Evolutionary conservation across 2,888 invertebrate species (phyloP), one percentile per base, ranked within the genome.

Genomic region (Mythimna albipuncta): DNA sequence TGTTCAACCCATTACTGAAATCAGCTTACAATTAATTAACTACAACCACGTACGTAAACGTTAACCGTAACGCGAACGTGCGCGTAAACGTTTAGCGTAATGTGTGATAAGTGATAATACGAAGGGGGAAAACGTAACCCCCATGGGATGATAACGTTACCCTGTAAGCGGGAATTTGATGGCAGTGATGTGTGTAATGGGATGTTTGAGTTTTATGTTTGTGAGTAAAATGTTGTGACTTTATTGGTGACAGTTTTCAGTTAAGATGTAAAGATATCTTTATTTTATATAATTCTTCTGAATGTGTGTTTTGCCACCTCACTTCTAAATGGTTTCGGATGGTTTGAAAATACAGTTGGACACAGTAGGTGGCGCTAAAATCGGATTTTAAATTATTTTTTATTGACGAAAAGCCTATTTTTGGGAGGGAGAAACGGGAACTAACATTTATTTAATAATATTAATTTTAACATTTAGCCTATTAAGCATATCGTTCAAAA

Each of bases 91-190:
- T 87, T 85, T 82, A 82, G 38, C 71, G 81, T 82, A 83, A 87
- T 75, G 85, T 85, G 87, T 82, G 86, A 87, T 87, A 84, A 85
- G 87, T 82, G 85, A 87, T 87, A 83, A 85, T 57, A 69, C 75
- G 77, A 79, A 47, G 79, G 85, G 77, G 71, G 61, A 41, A 77
- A 79, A 81, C 75, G 64, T n/a, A 47, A 41, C 21, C 79, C 87
- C 78, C 85, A 9, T 47, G 87, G 77, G 88, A 81, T 85, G 88
- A 82, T 86, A 84, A 80, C 78, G 82, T 86, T 85, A 85, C 82
- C 81, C 82, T 79, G 72, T 64, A 70, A 26, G 26, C 52, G 58
- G 68, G 77, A 67, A 62, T 75, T 78, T 81, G 72, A 57, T 70
- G 50, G 67, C 70, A 70, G 16, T 79, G 75, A 81, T 81, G 75